Base-by-base conservation (phyloP, 2,113 vertebrate species). In the Empidonax traillii region DNA sequence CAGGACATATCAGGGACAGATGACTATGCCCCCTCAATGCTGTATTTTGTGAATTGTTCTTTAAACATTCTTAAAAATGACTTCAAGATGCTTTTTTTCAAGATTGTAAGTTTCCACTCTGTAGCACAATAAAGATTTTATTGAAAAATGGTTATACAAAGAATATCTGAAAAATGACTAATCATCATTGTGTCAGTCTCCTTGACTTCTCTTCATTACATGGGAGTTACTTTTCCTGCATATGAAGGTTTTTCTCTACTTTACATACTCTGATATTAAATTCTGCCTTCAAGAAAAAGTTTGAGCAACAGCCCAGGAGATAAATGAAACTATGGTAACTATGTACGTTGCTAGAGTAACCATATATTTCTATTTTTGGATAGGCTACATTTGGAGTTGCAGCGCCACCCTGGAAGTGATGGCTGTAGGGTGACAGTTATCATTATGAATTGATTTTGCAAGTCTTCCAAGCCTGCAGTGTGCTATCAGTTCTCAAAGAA, bases 11-110 rank as follows among this genome's bases (percentile, higher is more conserved):
- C 52, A 49, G 39, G 7, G 31, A 37, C 25, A 53, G n/a, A 5
- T 15, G 63, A 9, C 7, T 49, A 12, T 7, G 28, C 9, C 35
- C 1, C 0, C 8, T 43, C 41, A 39, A 1, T 16, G 8, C 12
- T n/a, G 14, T 33, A 8, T 14, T 62, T 37, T 33, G 9, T 55
- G 47, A 37, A 39, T 14, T 20, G 25, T 17, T 24, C 22, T 23
- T 68, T 76, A 39, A 67, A 37, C 0, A 0, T 47, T 37, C 22
- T 23, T 51, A 12, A 55, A 59, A 55, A 59, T 28, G 1, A 28
- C 12, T 59, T 55, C 8, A 12, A 33, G 43, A 49, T 19, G 2
- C 8, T 43, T 33, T 27, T 27, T 16, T 27, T 22, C 3, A 8
- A 39, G 8, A 39, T 52, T 27, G 46, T 74, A 56, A 58, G 7